Evolutionary conservation across 2,113 vertebrate genomes (phyloP).

Genomic region (Nyctibius bracteatus): DNA sequence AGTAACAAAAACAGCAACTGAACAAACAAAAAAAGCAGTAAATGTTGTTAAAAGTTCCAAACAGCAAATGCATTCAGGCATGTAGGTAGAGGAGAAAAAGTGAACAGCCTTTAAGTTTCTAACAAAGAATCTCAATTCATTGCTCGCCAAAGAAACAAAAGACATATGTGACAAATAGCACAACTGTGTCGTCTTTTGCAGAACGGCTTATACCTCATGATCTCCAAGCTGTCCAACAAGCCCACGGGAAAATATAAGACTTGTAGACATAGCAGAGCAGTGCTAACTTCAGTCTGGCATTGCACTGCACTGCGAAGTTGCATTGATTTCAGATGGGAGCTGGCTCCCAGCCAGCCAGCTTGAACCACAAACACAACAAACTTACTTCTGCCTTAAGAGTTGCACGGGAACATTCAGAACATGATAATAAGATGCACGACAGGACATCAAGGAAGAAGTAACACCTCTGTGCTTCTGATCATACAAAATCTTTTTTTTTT

Average conservation of each 20-base stretch:
- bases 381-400: neutral
- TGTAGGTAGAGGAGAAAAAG: neutral
- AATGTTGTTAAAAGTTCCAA: neutral
- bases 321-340: neutral
- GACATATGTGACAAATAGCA: neutral
- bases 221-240: neutral
- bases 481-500: neutral
- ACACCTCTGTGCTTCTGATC: neutral
- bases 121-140: neutral
- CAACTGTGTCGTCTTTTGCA: neutral
- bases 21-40: neutral
- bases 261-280: neutral
- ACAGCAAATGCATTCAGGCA: neutral
- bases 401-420: neutral
- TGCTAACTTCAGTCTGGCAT: neutral
- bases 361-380: neutral
- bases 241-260: neutral
- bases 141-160: neutral
- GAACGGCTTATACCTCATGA: neutral
- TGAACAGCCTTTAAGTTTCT: neutral
- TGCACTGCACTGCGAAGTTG: neutral
- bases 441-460: neutral
- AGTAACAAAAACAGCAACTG: neutral
- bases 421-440: neutral
- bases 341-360: neutral